Evolutionary conservation across 2,113 vertebrate species (phyloP).

Genomic region (Mesocricetus auratus): DNA sequence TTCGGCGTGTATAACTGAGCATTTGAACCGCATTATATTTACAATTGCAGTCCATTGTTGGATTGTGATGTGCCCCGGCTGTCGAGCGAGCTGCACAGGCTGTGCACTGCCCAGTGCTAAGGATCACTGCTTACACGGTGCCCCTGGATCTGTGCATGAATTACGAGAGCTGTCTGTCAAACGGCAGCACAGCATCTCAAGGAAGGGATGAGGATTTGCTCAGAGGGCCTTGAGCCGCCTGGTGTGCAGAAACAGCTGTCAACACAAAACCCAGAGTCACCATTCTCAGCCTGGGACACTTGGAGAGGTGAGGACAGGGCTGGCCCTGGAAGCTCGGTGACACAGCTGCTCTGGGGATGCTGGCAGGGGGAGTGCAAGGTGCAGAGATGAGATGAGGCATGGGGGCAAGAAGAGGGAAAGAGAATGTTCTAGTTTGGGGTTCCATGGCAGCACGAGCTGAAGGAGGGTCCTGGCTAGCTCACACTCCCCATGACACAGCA

Average conservation of each 20-base stretch:
- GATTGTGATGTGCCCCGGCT: rapidly evolving
- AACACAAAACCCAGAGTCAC: not conserved
- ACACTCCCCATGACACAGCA: not conserved
- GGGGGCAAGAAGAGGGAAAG: rapidly evolving
- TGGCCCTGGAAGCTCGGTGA: not conserved
- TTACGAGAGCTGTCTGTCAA: not conserved
- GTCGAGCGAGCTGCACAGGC: rapidly evolving
- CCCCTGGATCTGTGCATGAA: not conserved
- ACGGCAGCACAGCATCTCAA: not conserved
- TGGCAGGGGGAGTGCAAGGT: not conserved
- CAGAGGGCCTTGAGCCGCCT: not conserved
- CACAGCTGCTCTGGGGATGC: not conserved
- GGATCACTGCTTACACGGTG: not conserved
- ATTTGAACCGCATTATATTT: not conserved
- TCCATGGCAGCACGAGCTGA: not conserved
- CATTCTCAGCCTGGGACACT: not conserved
- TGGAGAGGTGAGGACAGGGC: not conserved
- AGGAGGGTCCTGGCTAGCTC: not conserved
- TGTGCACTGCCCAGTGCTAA: not conserved
- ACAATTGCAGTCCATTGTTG: not conserved
- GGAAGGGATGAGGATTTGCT: not conserved
- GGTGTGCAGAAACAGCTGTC: not conserved
- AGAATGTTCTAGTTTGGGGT: not conserved
- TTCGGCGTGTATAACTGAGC: not conserved
- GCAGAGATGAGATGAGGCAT: not conserved